Evolutionary conservation across 2,888 invertebrate genomes (phyloP), one percentile per base, ranked within the genome.

Genomic region (Pandemis corylana): DNA sequence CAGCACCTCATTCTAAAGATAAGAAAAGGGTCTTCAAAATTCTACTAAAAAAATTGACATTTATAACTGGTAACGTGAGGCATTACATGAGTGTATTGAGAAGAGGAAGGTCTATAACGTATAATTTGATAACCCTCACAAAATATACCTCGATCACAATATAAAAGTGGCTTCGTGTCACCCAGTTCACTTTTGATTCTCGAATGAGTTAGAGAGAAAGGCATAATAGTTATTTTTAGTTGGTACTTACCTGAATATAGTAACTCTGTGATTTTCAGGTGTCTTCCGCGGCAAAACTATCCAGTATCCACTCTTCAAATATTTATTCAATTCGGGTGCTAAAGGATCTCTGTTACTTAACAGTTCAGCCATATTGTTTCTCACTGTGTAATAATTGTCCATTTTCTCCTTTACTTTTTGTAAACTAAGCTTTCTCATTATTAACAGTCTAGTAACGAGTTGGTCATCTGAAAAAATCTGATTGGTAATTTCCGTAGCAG

Each of bases 231-330:
- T 15, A 10, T 36, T 36, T 7, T 15, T 28, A 7, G 5, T 44
- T 9, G 0, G 44, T 2, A 65, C 66, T 42, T 71, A 80, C 83
- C 80, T 80, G 66, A 77, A 77, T 75, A 81, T 78, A 41, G 78
- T 79, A 72, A 82, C 77, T 76, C 81, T 76, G 61, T 77, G 66
- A 56, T 78, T 79, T 51, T 80, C 78, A 2, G 72, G 69, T 9
- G 80, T 79, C 63, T 68, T 79, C 66, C 77, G 77, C 10, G 80
- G 80, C 6, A 80, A 61, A 9, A 69, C 62, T 56, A 78, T 62
- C 78, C 79, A 78, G 49, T 73, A 75, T 20, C 80, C 79, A 36
- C 75, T 62, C 67, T 67, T 76, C 49, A 79, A 71, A 65, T 68
- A 77, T 73, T 73, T 77, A 63, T 72, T 61, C 6, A 80, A 13